A percentile compares a stretch with the other conserved stretches of the same genome.
phyloP scores from a whole-genome alignment of 2,888 invertebrate species.

The Drosophila prostipennis region DNA sequence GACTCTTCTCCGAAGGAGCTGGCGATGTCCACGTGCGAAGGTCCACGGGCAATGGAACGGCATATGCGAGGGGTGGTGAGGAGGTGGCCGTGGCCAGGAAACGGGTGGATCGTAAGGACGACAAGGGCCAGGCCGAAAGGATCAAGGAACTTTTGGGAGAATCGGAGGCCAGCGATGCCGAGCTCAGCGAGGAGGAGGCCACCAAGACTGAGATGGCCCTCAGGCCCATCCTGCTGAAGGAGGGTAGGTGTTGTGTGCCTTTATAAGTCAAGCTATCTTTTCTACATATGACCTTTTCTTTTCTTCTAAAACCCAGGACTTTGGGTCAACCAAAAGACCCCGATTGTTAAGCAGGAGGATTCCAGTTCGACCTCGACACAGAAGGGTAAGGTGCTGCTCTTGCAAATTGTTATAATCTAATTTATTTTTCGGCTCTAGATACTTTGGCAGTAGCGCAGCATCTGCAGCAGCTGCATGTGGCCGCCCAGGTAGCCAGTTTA shows the following conservation, averaged over 20 bases:
- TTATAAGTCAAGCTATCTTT: too few relatives aligned
- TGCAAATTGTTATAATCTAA: neutral
- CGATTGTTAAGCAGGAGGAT: constrained; percentile 30
- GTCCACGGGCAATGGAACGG: constrained; percentile 58
- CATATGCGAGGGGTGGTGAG: constrained; percentile 68
- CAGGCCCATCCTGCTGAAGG: constrained; percentile 80
- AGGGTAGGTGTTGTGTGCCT: constrained; percentile 67
- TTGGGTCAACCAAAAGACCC: constrained; percentile 49
- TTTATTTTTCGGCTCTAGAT: constrained; percentile 27
- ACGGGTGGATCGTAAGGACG: constrained; percentile 77
- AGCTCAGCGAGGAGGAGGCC: constrained; percentile 67
- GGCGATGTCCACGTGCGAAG: constrained; percentile 76
- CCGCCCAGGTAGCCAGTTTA: constrained; percentile 43
- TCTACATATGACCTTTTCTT: neutral
- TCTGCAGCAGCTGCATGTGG: constrained; percentile 68
- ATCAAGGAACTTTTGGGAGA: constrained; percentile 75
- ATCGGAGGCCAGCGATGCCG: constrained; percentile 66
- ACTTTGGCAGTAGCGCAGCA: constrained; percentile 65
- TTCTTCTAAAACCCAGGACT: constrained; percentile 41
- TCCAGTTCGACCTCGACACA: constrained; percentile 3
- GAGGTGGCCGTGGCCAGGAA: constrained; percentile 72
- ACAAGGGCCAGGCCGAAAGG: constrained; percentile 69
- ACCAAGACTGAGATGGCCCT: constrained; percentile 79
- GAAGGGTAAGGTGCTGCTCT: constrained; percentile 21
- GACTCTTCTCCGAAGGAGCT: constrained; percentile 84